A percentile compares a stretch with the other conserved stretches of the same genome.
These are phyloP conservation scores for Daphoenositta chrysoptera DNA, from an alignment of 2,113 vertebrate genomes.

Conservation along the genomic window DNA sequence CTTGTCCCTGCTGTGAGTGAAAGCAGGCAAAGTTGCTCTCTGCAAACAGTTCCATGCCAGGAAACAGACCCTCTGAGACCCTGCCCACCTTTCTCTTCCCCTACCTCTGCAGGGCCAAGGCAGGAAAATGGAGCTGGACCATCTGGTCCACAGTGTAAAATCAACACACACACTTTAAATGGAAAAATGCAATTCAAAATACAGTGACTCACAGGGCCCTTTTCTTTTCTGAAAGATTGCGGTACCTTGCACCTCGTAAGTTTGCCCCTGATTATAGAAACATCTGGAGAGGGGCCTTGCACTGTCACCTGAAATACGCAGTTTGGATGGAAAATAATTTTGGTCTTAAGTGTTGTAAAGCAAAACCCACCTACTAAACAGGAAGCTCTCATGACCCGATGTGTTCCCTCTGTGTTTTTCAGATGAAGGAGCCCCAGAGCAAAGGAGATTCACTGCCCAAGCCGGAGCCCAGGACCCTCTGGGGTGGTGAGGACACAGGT, in stretches of 20 bases:
- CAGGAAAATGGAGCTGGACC: background rate
- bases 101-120: background rate
- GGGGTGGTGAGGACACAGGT: slow-evolving; percentile 74
- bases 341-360: background rate
- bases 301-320: fast-evolving
- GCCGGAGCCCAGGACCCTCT: slow-evolving; percentile 68
- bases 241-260: background rate
- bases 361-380: background rate
- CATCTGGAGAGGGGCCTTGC: background rate
- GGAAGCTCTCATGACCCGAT: background rate
- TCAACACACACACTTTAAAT: background rate
- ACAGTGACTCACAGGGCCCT: background rate
- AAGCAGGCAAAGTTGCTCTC: background rate
- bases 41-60: background rate
- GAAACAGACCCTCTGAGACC: background rate
- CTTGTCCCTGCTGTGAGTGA: background rate
- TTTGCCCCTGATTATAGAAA: background rate
- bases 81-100: background rate
- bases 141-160: background rate
- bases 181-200: background rate
- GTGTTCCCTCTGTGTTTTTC: slow-evolving; percentile 63
- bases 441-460: slow-evolving; percentile 57
- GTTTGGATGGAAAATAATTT: background rate
- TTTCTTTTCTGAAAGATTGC: background rate
- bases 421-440: slow-evolving; percentile 71